Evolutionary conservation across 2,113 vertebrate species (phyloP).

Genomic region (Anoura caudifer): DNA sequence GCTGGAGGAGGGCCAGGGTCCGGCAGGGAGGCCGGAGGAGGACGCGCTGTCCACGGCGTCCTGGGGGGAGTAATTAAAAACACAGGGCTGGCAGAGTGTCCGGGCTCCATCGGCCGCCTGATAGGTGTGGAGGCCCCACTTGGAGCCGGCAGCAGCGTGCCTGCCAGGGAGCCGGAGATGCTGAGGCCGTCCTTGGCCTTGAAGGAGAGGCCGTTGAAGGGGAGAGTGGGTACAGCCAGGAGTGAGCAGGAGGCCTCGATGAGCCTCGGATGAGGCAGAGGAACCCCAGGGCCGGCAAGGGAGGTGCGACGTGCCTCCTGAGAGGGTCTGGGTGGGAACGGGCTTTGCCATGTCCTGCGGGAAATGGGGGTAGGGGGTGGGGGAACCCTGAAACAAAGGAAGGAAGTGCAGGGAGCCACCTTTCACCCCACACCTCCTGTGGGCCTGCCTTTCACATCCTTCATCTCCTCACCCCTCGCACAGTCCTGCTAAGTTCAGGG

Average conservation of each 20-base stretch:
- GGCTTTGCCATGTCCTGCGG: not conserved
- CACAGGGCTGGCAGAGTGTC: not conserved
- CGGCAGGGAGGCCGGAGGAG: not conserved
- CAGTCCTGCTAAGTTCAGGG: fast-evolving
- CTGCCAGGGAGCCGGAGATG: fast-evolving
- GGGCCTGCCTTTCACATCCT: fast-evolving
- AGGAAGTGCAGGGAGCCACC: not conserved
- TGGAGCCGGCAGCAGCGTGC: fast-evolving
- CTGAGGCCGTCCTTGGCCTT: not conserved
- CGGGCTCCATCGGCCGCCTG: fast-evolving
- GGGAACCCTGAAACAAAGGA: not conserved
- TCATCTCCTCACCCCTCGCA: not conserved
- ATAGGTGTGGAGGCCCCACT: not conserved
- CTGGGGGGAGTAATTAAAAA: not conserved
- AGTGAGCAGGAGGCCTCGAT: not conserved
- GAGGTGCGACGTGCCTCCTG: not conserved
- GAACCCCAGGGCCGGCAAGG: fast-evolving
- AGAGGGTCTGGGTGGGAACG: not conserved
- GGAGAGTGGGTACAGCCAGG: not conserved
- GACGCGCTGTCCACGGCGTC: not conserved
- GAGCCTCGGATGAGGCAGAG: not conserved
- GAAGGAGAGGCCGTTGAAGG: not conserved
- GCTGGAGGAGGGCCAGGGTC: not conserved
- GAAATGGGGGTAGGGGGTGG: fast-evolving
- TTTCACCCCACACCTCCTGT: fast-evolving